phyloP scores from a whole-genome alignment of 2,113 vertebrate genomes.

The Myrmecophaga tridactyla region DNA sequence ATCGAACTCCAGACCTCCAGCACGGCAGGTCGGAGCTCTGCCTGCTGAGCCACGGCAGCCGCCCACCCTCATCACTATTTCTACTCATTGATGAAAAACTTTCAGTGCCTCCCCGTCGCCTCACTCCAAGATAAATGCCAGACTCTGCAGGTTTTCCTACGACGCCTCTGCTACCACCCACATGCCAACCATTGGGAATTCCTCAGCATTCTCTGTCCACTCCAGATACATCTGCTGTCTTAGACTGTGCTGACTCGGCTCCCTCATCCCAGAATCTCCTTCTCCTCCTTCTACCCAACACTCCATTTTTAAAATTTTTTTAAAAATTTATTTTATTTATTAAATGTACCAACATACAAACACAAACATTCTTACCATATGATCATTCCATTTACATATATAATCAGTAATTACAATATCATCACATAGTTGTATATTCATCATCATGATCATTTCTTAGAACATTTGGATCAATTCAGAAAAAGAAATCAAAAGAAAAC shows the following conservation, averaged over 20 bases:
- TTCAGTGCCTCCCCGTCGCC: not conserved
- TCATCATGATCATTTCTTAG: too few relatives aligned
- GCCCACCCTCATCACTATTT: not conserved
- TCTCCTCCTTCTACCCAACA: not conserved
- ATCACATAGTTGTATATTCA: too few relatives aligned
- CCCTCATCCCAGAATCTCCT: not conserved
- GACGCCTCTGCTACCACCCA: fast-evolving
- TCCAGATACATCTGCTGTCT: not conserved
- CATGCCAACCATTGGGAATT: not conserved
- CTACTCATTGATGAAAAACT: not conserved
- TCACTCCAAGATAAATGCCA: not conserved
- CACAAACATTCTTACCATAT: too few relatives aligned
- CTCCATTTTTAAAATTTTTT: not conserved
- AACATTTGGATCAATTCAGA: too few relatives aligned
- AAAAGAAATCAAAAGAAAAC: too few relatives aligned
- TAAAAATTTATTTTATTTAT: too few relatives aligned
- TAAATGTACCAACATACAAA: too few relatives aligned
- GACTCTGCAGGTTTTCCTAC: not conserved
- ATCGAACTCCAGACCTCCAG: too few relatives aligned
- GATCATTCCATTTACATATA: too few relatives aligned
- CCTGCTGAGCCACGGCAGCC: too few relatives aligned
- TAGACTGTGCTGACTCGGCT: fast-evolving
- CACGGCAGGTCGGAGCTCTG: too few relatives aligned
- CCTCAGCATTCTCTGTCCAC: not conserved
- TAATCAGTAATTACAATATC: too few relatives aligned